phyloP scores from a whole-genome alignment of 2,113 vertebrate species.

The Callopanchax toddi region DNA sequence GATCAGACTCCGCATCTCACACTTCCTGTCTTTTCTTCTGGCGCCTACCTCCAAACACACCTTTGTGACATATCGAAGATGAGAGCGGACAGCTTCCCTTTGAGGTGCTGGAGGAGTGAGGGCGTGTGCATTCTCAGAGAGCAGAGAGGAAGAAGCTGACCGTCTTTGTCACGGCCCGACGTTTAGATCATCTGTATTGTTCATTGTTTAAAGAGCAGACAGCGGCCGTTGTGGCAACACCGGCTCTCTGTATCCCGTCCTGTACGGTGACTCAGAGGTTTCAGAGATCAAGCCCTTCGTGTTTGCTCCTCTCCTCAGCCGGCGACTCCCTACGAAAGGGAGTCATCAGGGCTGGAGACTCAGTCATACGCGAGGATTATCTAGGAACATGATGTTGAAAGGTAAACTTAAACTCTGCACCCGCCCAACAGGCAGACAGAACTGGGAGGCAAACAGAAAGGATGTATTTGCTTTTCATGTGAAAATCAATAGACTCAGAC shows the following conservation, averaged over 20 bases:
- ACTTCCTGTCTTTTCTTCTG: slow-evolving; percentile 41
- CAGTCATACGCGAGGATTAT: slow-evolving; percentile 56
- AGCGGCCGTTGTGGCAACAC: slow-evolving; percentile 7
- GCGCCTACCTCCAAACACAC: slow-evolving; percentile 22
- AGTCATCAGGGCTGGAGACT: slow-evolving; percentile 33
- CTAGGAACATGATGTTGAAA: slow-evolving; percentile 65
- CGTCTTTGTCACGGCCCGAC: slow-evolving; percentile 19
- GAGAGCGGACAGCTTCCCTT: slow-evolving; percentile 23
- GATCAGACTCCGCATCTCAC: slow-evolving; percentile 46
- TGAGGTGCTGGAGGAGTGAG: slow-evolving; percentile 10
- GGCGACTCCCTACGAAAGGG: slow-evolving; percentile 28
- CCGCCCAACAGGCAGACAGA: slow-evolving; percentile 52
- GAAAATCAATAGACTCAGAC: slow-evolving; percentile 76
- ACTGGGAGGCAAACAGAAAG: slow-evolving; percentile 64
- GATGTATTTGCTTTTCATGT: slow-evolving; percentile 77
- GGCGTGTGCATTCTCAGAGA: slow-evolving; percentile 28
- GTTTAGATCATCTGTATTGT: slow-evolving; percentile 28
- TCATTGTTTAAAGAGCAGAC: slow-evolving; percentile 36
- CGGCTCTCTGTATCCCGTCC: background rate
- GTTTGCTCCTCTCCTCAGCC: slow-evolving; percentile 37
- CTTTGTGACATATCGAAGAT: slow-evolving; percentile 35
- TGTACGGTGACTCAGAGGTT: slow-evolving; percentile 36
- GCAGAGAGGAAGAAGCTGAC: slow-evolving; percentile 20
- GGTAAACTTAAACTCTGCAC: slow-evolving; percentile 56
- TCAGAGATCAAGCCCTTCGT: slow-evolving; percentile 22